These are phyloP conservation scores for Nasua narica DNA, from an alignment of 2,797 vertebrate species.

Conservation along the genomic window DNA sequence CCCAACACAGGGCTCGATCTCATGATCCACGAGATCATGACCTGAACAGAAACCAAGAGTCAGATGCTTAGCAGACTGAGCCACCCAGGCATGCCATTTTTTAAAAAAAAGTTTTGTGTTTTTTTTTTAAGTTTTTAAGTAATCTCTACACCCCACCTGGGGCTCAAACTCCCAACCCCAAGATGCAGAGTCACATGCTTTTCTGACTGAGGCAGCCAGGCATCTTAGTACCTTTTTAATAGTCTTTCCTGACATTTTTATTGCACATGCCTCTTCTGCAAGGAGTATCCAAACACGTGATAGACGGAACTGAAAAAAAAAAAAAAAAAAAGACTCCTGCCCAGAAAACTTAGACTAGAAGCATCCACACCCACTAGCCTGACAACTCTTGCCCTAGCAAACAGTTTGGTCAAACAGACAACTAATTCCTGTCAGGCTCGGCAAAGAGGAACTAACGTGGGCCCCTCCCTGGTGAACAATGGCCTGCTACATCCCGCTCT, in stretches of 20 bases:
- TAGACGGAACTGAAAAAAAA: background rate
- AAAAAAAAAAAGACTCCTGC: background rate
- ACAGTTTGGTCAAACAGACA: conserved; percentile 51
- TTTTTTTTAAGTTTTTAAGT: background rate
- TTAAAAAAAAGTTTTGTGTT: background rate
- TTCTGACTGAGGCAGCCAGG: background rate
- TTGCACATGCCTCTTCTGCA: background rate
- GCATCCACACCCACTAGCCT: background rate
- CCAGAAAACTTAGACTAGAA: background rate
- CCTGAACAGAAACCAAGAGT: background rate
- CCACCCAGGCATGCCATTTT: background rate
- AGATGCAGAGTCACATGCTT: background rate
- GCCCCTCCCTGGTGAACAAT: background rate
- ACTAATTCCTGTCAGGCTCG: background rate
- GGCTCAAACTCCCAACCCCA: background rate
- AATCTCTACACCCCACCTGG: background rate
- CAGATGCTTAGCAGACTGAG: background rate
- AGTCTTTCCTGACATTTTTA: background rate
- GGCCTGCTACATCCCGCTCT: too few relatives aligned
- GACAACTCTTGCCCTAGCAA: conserved; percentile 34
- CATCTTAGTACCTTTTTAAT: background rate
- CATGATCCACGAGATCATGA: background rate
- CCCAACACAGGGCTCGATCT: background rate
- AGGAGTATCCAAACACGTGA: background rate
- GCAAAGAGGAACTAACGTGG: background rate